A percentile compares a stretch with the other conserved stretches of the same genome.
Conservation (phyloP, 1,140 invertebrate genomes). For the Drosophila teissieri region DNA sequence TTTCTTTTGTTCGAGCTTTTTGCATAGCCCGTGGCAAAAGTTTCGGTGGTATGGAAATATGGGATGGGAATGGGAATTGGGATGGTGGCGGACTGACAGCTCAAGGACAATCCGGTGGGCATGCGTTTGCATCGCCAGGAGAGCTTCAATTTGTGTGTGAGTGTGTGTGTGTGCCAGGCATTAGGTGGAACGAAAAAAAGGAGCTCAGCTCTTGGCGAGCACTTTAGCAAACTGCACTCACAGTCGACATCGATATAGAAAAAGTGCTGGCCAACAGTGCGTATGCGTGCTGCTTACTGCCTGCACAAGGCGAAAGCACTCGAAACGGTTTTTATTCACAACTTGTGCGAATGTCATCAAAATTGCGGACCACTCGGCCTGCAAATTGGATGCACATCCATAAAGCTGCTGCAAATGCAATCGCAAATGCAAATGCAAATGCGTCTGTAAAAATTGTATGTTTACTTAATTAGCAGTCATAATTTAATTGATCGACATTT, state of each 20-base stretch:
- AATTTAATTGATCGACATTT: slow-evolving; percentile 50
- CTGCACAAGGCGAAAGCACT: slow-evolving; percentile 18
- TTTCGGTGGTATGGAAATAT: slow-evolving; percentile 15
- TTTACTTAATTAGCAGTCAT: slow-evolving; percentile 43
- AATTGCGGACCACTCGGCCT: slow-evolving; percentile 28
- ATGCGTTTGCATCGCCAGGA: slow-evolving; percentile 38
- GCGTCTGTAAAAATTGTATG: neutral
- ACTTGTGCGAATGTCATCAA: slow-evolving; percentile 43
- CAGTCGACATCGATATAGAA: slow-evolving; percentile 47
- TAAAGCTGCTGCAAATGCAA: neutral
- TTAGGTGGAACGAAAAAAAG: slow-evolving; percentile 37
- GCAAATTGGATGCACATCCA: slow-evolving; percentile 26
- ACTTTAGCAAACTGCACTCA: slow-evolving; percentile 46
- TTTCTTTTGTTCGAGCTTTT: slow-evolving; percentile 4
- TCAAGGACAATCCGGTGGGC: slow-evolving; percentile 49
- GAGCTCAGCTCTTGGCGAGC: slow-evolving; percentile 35
- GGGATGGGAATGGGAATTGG: neutral
- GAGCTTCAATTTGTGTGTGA: slow-evolving; percentile 57
- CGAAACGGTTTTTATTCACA: slow-evolving; percentile 24
- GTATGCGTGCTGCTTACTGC: slow-evolving; percentile 41
- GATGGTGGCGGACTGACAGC: slow-evolving; percentile 14
- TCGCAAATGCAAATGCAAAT: too few species aligned
- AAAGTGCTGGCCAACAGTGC: slow-evolving; percentile 52
- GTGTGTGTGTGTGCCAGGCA: slow-evolving; percentile 48
- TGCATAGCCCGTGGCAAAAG: slow-evolving; percentile 15